Evolutionary conservation across 2,113 vertebrate species (phyloP), one percentile per base, ranked within the genome.

Genomic region (Zapus hudsonius): DNA sequence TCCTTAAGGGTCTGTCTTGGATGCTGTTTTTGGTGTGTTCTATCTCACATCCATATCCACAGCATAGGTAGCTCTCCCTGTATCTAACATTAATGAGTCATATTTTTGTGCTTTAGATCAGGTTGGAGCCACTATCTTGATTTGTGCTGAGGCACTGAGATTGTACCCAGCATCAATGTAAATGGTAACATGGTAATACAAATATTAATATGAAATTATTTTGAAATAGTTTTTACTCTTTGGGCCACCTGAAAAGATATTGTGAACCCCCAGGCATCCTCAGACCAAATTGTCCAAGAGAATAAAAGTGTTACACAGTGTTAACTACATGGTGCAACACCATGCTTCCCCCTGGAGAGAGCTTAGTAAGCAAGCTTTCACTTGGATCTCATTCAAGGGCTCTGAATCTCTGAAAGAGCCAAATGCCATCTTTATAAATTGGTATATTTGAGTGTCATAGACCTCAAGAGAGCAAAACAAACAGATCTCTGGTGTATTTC

Each of bases 401-500:
- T 69, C 67, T 76, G 74, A 88, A 75, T 88, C 33, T 93, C 70
- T 84, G 22, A 42, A 25, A 20, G 29, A 91, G 55, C 40, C 47
- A 91, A 95, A 93, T 87, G 42, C 70, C 22, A 23, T 85, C 74
- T 89, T 84, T 87, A 87, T 40, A 94, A 78, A 84, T 92, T 91
- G 81, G n/a, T 66, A 38, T 17, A 79, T 40, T 81, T 89, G 44
- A 76, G 29, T 66, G 44, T 78, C 84, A 82, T 79, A n/a, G 57
- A 16, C 33, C 78, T 52, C 52, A 85, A 79, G 63, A 72, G 82
- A 93, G 47, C 64, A 87, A 79, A n/a, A 84, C 40, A 85, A 91
- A 81, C 67, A 59, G 25, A 42, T 89, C 64, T 90, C 73, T 82
- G 63, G 86, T 82, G 19, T 91, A 63, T 94, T 94, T 91, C 27